Base-by-base conservation (phyloP, 2,797 vertebrate species). In the Melanotaenia maccullochi region DNA sequence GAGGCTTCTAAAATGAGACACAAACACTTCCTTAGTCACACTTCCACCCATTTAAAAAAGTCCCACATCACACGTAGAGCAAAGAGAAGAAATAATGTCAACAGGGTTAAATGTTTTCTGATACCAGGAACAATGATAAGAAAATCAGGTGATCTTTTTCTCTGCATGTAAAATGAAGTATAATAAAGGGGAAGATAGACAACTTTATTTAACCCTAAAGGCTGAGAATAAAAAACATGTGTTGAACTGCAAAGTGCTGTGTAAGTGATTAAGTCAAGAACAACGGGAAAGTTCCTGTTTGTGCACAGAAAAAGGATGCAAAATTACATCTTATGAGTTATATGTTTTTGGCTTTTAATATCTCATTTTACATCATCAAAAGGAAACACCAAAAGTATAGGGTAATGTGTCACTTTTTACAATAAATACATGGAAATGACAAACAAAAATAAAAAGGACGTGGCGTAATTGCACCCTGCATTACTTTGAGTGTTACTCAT, bases 11-110 rank as follows among this genome's bases (percentile, higher is more conserved):
- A 76, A 68, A n/a, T 25, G n/a, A 83, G 73, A 77, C 32, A 62
- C 9, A 72, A 68, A 67, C 9, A 79, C 76, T 87, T 91, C 91
- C 89, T 87, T 78, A 88, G 55, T 78, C n/a, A 24, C 20, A 44
- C 11, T 62, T 75, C 65, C 30, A 24, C 58, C 49, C 25, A 0
- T 72, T 71, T 3, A 16, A 72, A 78, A 85, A 75, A 81, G 32
- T 42, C 68, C 79, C 22, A 1, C 20, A 13, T 55, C 4, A 49
- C 52, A 51, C 0, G 14, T 1, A 68, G 0, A 61, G 2, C 13
- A 69, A 49, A 59, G 4, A 30, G 7, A 64, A 16, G 0, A 32
- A 42, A 52, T 59, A n/a, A 11, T 55, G 12, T 47, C 3, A 68
- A 24, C 18, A 57, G 22, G 6, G 1, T 3, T 28, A 6, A 61